These are phyloP conservation scores for Zaprionus tsacasi DNA, from an alignment of 1,140 invertebrate genomes.

Conservation along the genomic window DNA sequence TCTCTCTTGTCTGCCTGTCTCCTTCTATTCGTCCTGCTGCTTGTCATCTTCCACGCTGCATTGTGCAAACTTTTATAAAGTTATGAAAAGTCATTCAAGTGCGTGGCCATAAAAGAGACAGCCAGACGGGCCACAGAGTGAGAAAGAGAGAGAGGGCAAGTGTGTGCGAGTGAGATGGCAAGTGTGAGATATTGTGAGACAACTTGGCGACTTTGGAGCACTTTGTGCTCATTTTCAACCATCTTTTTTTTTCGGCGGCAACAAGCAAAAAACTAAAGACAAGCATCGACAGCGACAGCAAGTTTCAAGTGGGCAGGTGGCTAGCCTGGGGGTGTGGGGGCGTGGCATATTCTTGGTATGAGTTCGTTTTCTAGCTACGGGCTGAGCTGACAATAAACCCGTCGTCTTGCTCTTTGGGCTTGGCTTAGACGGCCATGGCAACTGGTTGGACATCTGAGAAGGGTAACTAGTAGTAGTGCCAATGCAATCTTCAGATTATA, in stretches of 20 bases:
- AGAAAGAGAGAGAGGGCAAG: neutral
- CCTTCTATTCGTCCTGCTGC: slow-evolving; percentile 3
- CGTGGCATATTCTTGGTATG: neutral
- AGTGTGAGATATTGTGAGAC: slow-evolving; percentile 31
- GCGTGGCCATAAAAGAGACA: slow-evolving; percentile 41
- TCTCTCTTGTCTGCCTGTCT: neutral
- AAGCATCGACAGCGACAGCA: slow-evolving; percentile 21
- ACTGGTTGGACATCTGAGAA: slow-evolving; percentile 23
- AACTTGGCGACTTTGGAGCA: slow-evolving; percentile 74
- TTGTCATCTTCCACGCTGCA: slow-evolving; percentile 35
- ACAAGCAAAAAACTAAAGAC: slow-evolving; percentile 45
- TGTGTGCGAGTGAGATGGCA: slow-evolving; percentile 14
- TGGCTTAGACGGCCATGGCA: slow-evolving; percentile 26
- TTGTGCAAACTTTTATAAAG: slow-evolving; percentile 77
- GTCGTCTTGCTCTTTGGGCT: slow-evolving; percentile 20
- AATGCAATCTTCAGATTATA: neutral
- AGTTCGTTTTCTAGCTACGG: no score
- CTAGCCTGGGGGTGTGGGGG: neutral
- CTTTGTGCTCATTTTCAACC: slow-evolving; percentile 72
- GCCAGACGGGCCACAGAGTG: slow-evolving; percentile 5
- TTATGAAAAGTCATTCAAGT: slow-evolving; percentile 82
- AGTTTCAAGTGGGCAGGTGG: slow-evolving; percentile 28
- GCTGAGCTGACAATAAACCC: slow-evolving; percentile 71
- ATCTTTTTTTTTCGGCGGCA: slow-evolving; percentile 9
- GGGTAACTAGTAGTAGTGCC: neutral